phyloP scores from a whole-genome alignment of 2,797 vertebrate genomes.

The Pelodytes ibericus region DNA sequence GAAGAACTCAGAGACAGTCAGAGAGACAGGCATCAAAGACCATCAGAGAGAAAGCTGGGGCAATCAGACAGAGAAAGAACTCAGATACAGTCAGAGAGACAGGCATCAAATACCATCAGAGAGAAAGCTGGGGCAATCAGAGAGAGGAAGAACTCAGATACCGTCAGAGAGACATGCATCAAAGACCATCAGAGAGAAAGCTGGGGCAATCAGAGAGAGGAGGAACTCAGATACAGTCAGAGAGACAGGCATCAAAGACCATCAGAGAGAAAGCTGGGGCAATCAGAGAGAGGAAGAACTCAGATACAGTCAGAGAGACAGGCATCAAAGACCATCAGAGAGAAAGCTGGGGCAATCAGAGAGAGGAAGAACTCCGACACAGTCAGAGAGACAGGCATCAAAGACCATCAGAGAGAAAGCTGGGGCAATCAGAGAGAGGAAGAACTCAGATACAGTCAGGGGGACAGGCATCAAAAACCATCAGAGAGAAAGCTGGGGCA shows the following conservation, averaged over 20 bases:
- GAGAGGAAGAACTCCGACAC: background rate
- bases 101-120: too few species aligned
- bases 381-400: background rate
- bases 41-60: too few species aligned
- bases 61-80: too few species aligned
- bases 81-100: too few species aligned
- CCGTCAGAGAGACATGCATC: background rate
- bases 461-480: too few species aligned
- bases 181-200: background rate
- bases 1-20: too few species aligned
- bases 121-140: too few species aligned
- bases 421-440: background rate
- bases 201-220: background rate
- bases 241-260: background rate
- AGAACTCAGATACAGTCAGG: background rate
- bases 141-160: background rate
- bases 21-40: too few species aligned
- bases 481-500: background rate
- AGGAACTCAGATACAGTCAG: background rate
- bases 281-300: background rate
- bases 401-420: background rate
- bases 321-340: background rate
- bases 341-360: background rate
- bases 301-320: background rate
- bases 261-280: background rate